phyloP scores from a whole-genome alignment of 2,888 invertebrate species.

The Trilocha varians region DNA sequence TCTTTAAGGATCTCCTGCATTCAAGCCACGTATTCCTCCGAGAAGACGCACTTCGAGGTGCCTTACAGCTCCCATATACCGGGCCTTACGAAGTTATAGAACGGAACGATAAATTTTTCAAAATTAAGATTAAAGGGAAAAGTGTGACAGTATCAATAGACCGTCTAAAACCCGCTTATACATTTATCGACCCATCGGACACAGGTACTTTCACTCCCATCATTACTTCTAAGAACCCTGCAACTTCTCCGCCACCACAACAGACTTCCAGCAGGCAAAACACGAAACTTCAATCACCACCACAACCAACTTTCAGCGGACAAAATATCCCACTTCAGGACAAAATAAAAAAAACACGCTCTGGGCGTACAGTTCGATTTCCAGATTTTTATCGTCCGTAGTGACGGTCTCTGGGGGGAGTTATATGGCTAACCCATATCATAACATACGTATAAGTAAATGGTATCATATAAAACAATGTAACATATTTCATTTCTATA shows the following conservation, averaged over 20 bases:
- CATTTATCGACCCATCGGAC: neutral
- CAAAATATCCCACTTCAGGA: neutral
- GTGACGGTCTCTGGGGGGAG: no score
- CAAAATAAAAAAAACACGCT: neutral
- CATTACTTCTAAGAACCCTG: neutral
- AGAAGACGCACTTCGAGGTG: conserved; percentile 1
- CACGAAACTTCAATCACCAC: no score
- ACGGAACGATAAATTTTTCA: neutral
- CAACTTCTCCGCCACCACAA: neutral
- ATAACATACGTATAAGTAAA: no score
- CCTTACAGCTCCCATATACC: neutral
- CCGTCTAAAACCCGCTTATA: neutral
- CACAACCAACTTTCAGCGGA: no score
- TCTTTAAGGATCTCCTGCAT: conserved; percentile 3
- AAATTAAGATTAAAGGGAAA: neutral
- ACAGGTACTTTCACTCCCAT: neutral
- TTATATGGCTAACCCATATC: no score
- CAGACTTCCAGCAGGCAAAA: no score
- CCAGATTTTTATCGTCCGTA: no score
- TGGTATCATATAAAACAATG: no score
- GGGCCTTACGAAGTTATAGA: neutral
- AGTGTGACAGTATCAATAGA: neutral
- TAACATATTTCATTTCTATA: no score
- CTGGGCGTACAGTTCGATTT: neutral
- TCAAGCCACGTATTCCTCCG: conserved; percentile 7